Conservation (phyloP, 2,113 vertebrate species). For the Ammodytes dubius region DNA sequence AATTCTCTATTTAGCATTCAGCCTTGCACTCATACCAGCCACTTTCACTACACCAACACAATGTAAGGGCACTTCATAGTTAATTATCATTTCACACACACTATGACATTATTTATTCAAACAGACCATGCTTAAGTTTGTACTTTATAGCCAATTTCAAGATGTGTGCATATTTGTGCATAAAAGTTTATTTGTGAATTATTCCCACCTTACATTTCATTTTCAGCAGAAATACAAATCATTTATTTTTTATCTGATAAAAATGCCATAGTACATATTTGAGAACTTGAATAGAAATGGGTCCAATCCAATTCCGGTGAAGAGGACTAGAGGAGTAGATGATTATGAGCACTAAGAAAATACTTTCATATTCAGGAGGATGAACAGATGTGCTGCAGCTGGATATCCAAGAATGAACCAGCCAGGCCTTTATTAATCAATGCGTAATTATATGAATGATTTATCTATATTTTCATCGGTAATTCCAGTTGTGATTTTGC, state of each 20-base stretch:
- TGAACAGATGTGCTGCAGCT: not conserved
- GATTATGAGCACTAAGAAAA: constrained; percentile 9
- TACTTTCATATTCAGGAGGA: not conserved
- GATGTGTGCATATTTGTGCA: not conserved
- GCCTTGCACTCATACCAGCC: not conserved
- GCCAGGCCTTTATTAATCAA: not conserved
- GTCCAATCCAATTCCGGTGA: not conserved
- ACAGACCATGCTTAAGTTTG: not conserved
- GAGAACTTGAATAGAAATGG: constrained; percentile 12
- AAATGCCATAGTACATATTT: constrained; percentile 40
- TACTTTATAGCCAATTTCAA: not conserved
- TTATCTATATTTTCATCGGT: not conserved
- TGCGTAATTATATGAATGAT: not conserved
- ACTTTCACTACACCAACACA: not conserved
- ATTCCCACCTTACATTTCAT: too few relatives aligned
- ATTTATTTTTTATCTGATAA: constrained; percentile 15
- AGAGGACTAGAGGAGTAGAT: not conserved
- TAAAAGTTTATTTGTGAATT: not conserved
- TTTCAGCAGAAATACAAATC: too few relatives aligned
- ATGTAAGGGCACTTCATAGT: constrained; percentile 2
- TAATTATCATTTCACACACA: constrained; percentile 27
- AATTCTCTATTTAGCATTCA: not conserved
- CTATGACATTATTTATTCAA: not conserved
- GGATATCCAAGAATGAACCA: not conserved
- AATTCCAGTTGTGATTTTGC: not conserved